A percentile compares a stretch with the other conserved stretches of the same genome.
Evolutionary conservation across 2,113 vertebrate genomes (phyloP).

Genomic region (Boleophthalmus pectinirostris): DNA sequence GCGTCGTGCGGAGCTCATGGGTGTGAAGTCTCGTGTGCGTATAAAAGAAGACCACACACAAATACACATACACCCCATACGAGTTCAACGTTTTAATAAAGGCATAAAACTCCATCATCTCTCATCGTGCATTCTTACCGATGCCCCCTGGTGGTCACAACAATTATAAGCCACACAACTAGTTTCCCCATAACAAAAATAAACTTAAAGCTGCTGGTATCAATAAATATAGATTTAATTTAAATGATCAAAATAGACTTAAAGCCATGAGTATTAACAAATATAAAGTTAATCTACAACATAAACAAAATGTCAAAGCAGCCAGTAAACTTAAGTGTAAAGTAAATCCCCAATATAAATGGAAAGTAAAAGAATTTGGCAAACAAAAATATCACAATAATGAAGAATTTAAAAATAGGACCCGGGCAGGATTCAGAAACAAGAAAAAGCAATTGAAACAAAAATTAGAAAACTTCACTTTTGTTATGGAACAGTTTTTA

Average conservation of each 20-base stretch:
- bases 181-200: too few relatives aligned
- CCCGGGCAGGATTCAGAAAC: not conserved
- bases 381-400: not conserved
- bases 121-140: too few relatives aligned
- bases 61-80: too few relatives aligned
- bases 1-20: too few relatives aligned
- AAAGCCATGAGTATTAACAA: not conserved
- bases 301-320: not conserved
- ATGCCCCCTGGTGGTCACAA: too few relatives aligned
- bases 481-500: not conserved
- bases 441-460: not conserved
- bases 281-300: not conserved
- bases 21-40: too few relatives aligned
- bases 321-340: not conserved
- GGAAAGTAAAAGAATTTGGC: not conserved
- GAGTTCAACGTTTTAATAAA: too few relatives aligned
- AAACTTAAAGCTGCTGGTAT: not conserved
- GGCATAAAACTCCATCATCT: too few relatives aligned
- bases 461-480: not conserved
- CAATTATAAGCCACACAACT: too few relatives aligned
- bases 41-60: too few relatives aligned
- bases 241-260: not conserved
- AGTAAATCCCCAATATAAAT: not conserved
- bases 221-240: not conserved
- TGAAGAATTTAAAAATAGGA: not conserved